Base-by-base conservation (phyloP, 1,140 invertebrate species). In the Drosophila punjabiensis region DNA sequence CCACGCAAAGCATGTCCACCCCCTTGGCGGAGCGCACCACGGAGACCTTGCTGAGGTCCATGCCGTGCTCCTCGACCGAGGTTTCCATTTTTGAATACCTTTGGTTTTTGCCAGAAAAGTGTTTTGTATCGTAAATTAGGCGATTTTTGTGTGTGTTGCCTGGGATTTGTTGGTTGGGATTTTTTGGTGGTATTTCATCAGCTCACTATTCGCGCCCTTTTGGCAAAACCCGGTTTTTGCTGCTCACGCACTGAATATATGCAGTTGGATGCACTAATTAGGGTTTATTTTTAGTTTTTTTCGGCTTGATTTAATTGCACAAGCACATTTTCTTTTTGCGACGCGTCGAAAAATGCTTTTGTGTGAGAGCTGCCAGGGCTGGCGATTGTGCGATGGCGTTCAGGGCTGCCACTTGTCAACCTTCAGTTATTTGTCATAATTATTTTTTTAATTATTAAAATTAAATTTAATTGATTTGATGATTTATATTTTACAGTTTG, bases 401-500 rank as follows among this genome's bases (percentile, higher is more conserved):
- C 10, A 30, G 65, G 50, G 85, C 48, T 90, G 86, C 86, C 86
- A 88, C 81, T 60, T 28, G 43, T 55, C 20, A 65, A 35, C 47
- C 28, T 60, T 63, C n/a, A 4, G 7, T 33, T 39, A 55, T 53
- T 62, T 33, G 37, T 6, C 14, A n/a, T 45, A 39, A 53, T 35
- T 5, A 6, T 13, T 50, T 45, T 52, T 35, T 63, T 24, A 39
- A 53, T 20, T 6, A 14, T 14, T 24, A 43, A 32, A 33, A 45
- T 61, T 37, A 30, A 30, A 3, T 20, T 71, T 60, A 11, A 24
- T 24, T 39, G 6, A 53, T 28, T 41, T 52, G 55, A n/a, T 59
- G 0, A 10, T 0, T 28, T 39, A n/a, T n/a, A 33, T 45, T 52
- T 82, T 75, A 10, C 93, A 98, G 98, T 80, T 94, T 99, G 39